Evolutionary conservation across 1,140 invertebrate species (phyloP).

Genomic region (Wasmannia auropunctata): DNA sequence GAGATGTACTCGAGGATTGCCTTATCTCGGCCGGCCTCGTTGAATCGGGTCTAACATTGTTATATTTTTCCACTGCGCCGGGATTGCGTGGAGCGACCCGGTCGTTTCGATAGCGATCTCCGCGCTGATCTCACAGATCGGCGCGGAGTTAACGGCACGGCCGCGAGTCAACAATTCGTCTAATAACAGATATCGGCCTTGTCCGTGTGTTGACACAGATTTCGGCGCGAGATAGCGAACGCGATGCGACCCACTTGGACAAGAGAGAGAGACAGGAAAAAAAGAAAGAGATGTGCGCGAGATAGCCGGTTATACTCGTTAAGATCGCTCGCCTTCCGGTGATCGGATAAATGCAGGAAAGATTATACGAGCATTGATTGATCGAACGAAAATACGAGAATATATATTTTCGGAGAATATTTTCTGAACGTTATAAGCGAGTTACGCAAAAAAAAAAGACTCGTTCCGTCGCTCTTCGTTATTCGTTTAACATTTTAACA

Average conservation of each 20-base stretch:
- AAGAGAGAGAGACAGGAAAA: background rate
- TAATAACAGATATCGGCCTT: constrained; percentile 32
- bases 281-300: background rate
- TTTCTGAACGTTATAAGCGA: background rate
- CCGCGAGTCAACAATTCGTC: constrained; percentile 21
- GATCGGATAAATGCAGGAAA: background rate
- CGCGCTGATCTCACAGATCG: background rate
- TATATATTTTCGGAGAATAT: constrained; percentile 1
- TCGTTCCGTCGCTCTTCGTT: background rate
- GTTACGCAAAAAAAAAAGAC: background rate
- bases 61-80: background rate
- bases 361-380: background rate
- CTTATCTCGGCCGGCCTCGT: background rate
- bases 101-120: background rate
- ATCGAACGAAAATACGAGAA: background rate
- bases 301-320: background rate
- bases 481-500: background rate
- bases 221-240: constrained; percentile 49
- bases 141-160: too few relatives aligned
- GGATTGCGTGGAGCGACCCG: background rate
- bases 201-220: constrained; percentile 47
- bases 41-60: background rate
- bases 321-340: background rate
- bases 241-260: constrained; percentile 40
- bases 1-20: background rate